Conservation (phyloP, 2,797 vertebrate genomes). For the Carduelis carduelis region DNA sequence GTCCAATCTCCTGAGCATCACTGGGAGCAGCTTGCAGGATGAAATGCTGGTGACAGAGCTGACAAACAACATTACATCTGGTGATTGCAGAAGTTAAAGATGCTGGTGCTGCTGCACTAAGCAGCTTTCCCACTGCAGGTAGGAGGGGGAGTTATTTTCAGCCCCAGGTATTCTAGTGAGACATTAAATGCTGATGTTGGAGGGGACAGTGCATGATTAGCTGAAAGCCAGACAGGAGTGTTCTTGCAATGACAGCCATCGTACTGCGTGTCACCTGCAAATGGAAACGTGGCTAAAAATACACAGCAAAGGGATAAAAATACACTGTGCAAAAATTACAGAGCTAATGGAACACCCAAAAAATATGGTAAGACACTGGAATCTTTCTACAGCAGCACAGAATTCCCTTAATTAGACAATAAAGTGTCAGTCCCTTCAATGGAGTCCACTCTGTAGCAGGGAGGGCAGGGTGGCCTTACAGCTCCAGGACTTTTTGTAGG, state of each 20-base stretch:
- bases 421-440: not conserved
- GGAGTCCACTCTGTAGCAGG: not conserved
- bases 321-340: not conserved
- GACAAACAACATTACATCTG: rapidly evolving
- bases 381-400: not conserved
- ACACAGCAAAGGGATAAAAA: not conserved
- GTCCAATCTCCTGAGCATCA: not conserved
- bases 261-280: not conserved
- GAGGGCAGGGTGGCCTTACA: not conserved
- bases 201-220: not conserved
- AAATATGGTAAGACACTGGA: not conserved
- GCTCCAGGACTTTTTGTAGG: not conserved
- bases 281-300: not conserved
- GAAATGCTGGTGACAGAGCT: not conserved
- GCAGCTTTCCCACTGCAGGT: not conserved
- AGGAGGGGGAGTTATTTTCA: slow-evolving; percentile 3
- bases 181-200: not conserved
- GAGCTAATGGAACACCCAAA: not conserved
- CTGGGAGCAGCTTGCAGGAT: not conserved
- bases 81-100: rapidly evolving
- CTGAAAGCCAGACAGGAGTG: not conserved
- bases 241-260: not conserved
- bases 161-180: not conserved
- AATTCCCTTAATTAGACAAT: not conserved
- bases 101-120: not conserved